Evolutionary conservation across 2,113 vertebrate genomes (phyloP), one percentile per base, ranked within the genome.

Genomic region (Malurus cyaneus): DNA sequence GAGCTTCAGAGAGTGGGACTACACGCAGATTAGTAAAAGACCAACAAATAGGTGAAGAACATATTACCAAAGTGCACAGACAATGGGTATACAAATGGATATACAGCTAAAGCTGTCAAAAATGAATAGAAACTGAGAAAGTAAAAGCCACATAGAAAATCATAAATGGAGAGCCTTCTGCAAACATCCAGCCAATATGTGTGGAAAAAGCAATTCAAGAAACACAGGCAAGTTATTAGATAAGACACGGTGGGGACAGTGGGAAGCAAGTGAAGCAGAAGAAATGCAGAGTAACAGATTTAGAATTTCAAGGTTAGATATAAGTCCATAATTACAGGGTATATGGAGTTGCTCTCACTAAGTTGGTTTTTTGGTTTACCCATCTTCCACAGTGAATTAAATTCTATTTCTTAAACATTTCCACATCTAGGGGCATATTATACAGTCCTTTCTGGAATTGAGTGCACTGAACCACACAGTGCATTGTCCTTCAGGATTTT

Each of bases 401-500:
- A 60, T 92, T 87, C 65, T 79, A 46, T 78, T 88, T 83, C 52
- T 95, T 53, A 91, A 89, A 83, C 50, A 36, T 82, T 90, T 94
- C 83, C 93, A 80, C 49, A 42, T 88, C 52, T 71, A 77, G 81
- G 53, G 66, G n/a, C 56, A 14, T 70, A 47, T 89, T 77, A 70
- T 77, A 41, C 52, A 52, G 79, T 62, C 59, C 62, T 80, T 89
- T 42, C 61, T 66, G 89, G 78, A 88, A 83, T 20, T 80, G 42
- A 59, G 81, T 86, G 47, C 87, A 66, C 34, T 94, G 94, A 91
- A 86, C 42, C 92, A 62, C 2, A 0, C 11, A 52, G 42, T 54
- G 53, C 41, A 13, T 86, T 91, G 78, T 91, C 87, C 89, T 95
- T 95, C 85, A 82, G 67, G 71, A 59, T 81, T 88, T 86, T 89